A percentile compares a stretch with the other conserved stretches of the same genome.
Evolutionary conservation across 2,888 invertebrate species (phyloP).

Genomic region (Idaea straminata): DNA sequence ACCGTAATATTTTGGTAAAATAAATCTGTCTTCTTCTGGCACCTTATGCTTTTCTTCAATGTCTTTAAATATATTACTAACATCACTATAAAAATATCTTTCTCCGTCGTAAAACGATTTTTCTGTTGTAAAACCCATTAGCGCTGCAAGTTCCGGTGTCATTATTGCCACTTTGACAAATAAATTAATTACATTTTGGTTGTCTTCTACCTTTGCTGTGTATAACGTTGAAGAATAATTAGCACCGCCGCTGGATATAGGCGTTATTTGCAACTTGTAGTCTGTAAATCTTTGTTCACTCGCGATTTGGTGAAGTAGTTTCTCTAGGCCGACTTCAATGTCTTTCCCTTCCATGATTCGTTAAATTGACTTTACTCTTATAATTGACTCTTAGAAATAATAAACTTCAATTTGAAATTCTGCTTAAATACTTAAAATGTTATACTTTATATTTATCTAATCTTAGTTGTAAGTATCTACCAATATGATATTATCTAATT

Average conservation of each 20-base stretch:
- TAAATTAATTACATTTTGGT: constrained; percentile 11
- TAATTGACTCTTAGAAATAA: no score
- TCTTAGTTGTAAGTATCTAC: no score
- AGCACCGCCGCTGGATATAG: not conserved
- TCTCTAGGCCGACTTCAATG: not conserved
- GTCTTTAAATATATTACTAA: constrained; percentile 26
- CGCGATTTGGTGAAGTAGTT: not conserved
- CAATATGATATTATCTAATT: no score
- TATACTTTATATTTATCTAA: no score
- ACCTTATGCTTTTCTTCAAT: constrained; percentile 32
- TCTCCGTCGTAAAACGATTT: constrained; percentile 30
- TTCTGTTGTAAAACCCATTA: constrained; percentile 20
- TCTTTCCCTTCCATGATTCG: no score
- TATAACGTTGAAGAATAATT: constrained; percentile 3
- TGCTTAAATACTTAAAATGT: no score
- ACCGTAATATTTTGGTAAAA: constrained; percentile 20
- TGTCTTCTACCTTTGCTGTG: constrained; percentile 3
- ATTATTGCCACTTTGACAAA: constrained; percentile 31
- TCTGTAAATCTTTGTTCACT: not conserved
- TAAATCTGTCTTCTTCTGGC: constrained; percentile 29
- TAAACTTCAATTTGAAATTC: no score
- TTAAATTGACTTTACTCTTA: no score
- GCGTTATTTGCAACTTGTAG: not conserved
- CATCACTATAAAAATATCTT: constrained; percentile 29
- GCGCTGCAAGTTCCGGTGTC: constrained; percentile 19